phyloP scores from a whole-genome alignment of 2,113 vertebrate genomes.

The Poeciliopsis retropinna region DNA sequence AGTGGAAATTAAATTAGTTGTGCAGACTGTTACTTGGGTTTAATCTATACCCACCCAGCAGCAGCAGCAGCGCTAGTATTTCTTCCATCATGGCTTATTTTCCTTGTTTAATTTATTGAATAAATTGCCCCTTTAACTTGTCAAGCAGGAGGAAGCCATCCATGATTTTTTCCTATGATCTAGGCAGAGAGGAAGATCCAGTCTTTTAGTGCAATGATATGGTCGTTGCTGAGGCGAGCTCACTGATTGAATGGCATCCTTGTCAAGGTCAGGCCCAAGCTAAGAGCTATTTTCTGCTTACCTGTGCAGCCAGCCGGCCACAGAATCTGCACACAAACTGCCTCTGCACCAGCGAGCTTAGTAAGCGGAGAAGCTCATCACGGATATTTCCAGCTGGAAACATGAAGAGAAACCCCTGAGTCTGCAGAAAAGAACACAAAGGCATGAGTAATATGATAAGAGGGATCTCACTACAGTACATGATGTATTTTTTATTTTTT shows the following conservation, averaged over 20 bases:
- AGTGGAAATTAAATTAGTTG: conserved; percentile 70
- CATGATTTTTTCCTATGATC: conserved; percentile 66
- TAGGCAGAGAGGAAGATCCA: conserved; percentile 59
- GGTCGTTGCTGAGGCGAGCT: conserved; percentile 62
- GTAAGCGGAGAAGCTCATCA: conserved; percentile 67
- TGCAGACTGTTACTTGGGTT: conserved; percentile 62
- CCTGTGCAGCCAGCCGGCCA: conserved; percentile 73
- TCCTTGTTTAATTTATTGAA: conserved; percentile 68
- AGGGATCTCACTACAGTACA: conserved; percentile 35
- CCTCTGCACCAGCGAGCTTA: conserved; percentile 58
- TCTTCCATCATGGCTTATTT: conserved; percentile 64
- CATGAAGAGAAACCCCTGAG: conserved; percentile 67
- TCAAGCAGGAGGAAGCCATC: conserved; percentile 65
- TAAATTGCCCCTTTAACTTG: conserved; percentile 70
- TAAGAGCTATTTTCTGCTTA: conserved; percentile 78
- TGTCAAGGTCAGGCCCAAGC: conserved; percentile 73
- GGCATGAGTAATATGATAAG: conserved; percentile 70
- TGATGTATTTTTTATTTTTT: conserved; percentile 57
- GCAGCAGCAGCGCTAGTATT: conserved; percentile 31
- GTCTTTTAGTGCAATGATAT: conserved; percentile 75
- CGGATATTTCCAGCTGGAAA: conserved; percentile 74
- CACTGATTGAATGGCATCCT: conserved; percentile 74
- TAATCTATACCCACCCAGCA: conserved; percentile 46
- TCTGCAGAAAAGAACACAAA: conserved; percentile 70
- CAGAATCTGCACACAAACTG: conserved; percentile 69